Base-by-base conservation (phyloP, 2,888 invertebrate genomes). In the Lasioglossum vierecki region DNA sequence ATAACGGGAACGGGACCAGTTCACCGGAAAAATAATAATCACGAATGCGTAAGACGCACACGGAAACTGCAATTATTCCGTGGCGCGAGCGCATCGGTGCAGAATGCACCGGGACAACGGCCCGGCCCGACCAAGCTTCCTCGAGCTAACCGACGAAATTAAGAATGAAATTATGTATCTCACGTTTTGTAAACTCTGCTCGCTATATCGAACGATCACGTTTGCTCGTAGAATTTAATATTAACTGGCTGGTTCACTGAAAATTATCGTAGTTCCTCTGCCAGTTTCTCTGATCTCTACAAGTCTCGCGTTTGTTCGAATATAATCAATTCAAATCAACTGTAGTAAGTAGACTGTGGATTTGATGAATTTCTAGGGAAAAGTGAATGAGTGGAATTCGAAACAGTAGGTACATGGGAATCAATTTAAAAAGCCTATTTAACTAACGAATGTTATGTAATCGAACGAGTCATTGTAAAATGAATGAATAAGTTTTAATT, bases 21-120 rank as follows among this genome's bases (percentile, higher is more conserved):
- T 60, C 72, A 53, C 75, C 66, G 84, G 84, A 84, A 79, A 85
- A 85, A 80, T 80, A 83, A 80, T 85, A 77, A 85, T 83, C 73
- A 72, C 80, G 66, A 80, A 75, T 75, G 80, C 84, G 76, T 75
- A 83, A 85, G 68, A 63, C 60, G 73, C 77, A 71, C 49, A 5
- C 77, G 85, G 80, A 66, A 80, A 80, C 77, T 66, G 77, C 71
- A 85, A 85, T 85, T 85, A 85, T 84, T 76, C 41, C 68, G 66
- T 53, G 22, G 68, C 35, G 57, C 77, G 79, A 66, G 78, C 78
- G 77, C 78, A 83, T 57, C 76, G 71, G 57, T 57, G 78, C 72
- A 71, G 41, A 22, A 74, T 77, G 79, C 41, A 63, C 8, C 30
- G 49, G 66, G 77, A 76, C 76, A 60, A 66, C 66, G n/a, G 35